A percentile compares a stretch with the other conserved stretches of the same genome.
phyloP scores from a whole-genome alignment of 2,113 vertebrate species.

The Pseudolaguvia tuberculata region DNA sequence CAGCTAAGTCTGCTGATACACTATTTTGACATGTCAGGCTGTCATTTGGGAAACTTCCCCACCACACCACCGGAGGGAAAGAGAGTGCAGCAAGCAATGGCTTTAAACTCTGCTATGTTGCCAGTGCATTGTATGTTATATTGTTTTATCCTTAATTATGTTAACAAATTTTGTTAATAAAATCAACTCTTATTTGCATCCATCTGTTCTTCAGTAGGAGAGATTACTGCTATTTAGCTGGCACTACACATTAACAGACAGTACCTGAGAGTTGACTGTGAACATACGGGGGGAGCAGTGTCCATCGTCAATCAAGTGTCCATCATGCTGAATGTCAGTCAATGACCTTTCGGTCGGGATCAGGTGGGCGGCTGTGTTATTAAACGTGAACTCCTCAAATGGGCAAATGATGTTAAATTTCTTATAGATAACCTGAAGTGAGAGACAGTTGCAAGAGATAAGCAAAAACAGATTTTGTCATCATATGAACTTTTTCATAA shows the following conservation, averaged over 20 bases:
- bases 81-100: too few relatives aligned
- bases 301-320: slow-evolving; percentile 50
- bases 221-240: too few relatives aligned
- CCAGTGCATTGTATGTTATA: too few relatives aligned
- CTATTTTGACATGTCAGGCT: background rate
- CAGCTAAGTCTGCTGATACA: background rate
- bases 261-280: slow-evolving; percentile 89
- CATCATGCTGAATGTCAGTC: slow-evolving; percentile 60
- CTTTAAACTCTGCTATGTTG: too few relatives aligned
- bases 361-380: slow-evolving; percentile 59
- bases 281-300: slow-evolving; percentile 79
- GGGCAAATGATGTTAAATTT: slow-evolving; percentile 91
- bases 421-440: slow-evolving; percentile 89
- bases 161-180: too few relatives aligned
- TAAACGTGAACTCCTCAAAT: slow-evolving; percentile 65
- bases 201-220: too few relatives aligned
- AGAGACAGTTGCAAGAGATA: background rate
- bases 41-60: background rate
- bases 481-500: background rate
- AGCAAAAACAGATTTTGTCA: background rate
- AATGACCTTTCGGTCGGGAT: slow-evolving; percentile 40
- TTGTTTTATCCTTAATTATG: too few relatives aligned
- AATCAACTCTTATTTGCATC: too few relatives aligned
- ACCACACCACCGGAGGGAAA: too few relatives aligned
- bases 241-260: background rate